phyloP scores from a whole-genome alignment of 2,888 invertebrate genomes.

The Acanthosepion lycidas region DNA sequence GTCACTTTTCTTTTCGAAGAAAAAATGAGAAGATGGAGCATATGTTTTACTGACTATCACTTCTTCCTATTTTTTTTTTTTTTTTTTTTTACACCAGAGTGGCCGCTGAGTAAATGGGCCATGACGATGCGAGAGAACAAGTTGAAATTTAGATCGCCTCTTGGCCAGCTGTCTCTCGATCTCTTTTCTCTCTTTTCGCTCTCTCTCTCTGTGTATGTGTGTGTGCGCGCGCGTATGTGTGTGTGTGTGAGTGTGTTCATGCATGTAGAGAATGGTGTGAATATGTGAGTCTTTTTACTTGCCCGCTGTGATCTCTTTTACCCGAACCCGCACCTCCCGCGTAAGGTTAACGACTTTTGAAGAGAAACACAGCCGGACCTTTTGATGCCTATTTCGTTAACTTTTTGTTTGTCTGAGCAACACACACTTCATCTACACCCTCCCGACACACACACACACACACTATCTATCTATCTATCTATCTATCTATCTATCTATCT shows the following conservation, averaged over 20 bases:
- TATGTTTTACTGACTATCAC: not conserved
- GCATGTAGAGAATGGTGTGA: not conserved
- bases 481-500: too few species aligned
- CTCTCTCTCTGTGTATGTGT: not conserved
- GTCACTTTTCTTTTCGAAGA: not conserved
- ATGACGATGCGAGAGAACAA: constrained; percentile 1
- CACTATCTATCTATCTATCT: too few species aligned
- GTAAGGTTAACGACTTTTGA: not conserved
- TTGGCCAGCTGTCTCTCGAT: not conserved
- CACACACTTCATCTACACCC: not conserved
- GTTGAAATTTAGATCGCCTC: not conserved
- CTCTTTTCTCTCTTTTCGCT: not conserved
- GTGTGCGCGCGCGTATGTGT: not conserved
- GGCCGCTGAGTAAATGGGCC: not conserved
- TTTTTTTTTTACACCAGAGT: not conserved
- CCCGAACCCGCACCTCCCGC: not conserved
- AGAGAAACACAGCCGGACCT: not conserved
- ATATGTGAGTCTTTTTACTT: not conserved
- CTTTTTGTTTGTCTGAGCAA: not conserved
- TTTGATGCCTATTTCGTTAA: not conserved
- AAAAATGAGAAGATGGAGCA: not conserved
- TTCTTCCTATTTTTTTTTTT: not conserved
- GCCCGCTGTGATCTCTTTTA: not conserved
- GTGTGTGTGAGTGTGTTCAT: not conserved
- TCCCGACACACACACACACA: not conserved